These are phyloP conservation scores for Epistrophe grossulariae DNA, from an alignment of 2,888 invertebrate species.

Conservation along the genomic window DNA sequence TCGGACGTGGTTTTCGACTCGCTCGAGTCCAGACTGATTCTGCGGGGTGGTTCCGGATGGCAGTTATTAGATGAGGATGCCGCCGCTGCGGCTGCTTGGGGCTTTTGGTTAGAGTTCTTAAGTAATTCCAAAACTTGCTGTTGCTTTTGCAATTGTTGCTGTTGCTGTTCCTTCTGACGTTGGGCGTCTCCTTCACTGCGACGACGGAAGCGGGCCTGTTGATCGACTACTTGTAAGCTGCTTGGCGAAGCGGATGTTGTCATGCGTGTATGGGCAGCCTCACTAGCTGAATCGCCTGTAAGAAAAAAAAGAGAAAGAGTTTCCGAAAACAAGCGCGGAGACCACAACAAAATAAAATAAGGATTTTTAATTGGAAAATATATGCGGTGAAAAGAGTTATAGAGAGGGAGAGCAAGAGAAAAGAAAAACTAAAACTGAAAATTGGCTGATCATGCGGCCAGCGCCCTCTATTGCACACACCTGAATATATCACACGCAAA, in stretches of 20 bases:
- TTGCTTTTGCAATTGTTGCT: constrained; percentile 76
- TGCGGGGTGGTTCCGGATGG: constrained; percentile 81
- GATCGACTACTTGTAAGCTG: constrained; percentile 79
- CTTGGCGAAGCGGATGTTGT: constrained; percentile 78
- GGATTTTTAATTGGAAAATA: constrained; percentile 41
- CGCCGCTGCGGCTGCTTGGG: constrained; percentile 65
- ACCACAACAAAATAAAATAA: constrained; percentile 52
- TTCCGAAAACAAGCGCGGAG: constrained; percentile 72
- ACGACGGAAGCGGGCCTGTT: constrained; percentile 84
- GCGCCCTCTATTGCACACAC: constrained; percentile 68
- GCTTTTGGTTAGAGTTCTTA: constrained; percentile 71
- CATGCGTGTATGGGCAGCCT: constrained; percentile 77
- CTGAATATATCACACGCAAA: constrained; percentile 64
- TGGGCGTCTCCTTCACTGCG: constrained; percentile 87
- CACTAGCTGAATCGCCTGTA: constrained; percentile 81
- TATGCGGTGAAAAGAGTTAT: constrained; percentile 37
- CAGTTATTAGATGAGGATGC: constrained; percentile 62
- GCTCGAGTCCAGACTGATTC: constrained; percentile 87
- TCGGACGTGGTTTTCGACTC: constrained; percentile 83
- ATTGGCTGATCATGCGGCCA: constrained; percentile 76
- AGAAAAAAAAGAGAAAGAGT: constrained; percentile 61
- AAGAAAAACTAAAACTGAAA: constrained; percentile 32
- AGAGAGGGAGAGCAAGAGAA: constrained; percentile 5
- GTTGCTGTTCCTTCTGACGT: constrained; percentile 79
- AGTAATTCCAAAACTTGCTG: constrained; percentile 80